phyloP scores from a whole-genome alignment of 1,140 invertebrate genomes.

The Varroa destructor region DNA sequence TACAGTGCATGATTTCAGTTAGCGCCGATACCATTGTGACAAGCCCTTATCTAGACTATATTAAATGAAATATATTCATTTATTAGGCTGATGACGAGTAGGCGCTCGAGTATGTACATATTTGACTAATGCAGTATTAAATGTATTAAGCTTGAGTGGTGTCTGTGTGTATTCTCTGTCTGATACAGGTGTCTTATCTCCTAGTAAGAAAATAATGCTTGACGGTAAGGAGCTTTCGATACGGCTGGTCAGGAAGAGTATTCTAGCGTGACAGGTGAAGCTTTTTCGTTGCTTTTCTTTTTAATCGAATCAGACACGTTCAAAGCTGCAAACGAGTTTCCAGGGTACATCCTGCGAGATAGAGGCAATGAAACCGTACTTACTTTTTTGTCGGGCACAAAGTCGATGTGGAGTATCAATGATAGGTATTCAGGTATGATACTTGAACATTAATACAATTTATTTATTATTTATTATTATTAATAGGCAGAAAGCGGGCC shows the following conservation, averaged over 20 bases:
- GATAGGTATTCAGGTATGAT: conserved; percentile 37
- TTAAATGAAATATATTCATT: too few species aligned
- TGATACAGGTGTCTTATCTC: too few species aligned
- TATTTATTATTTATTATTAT: background rate
- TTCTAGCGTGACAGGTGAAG: conserved; percentile 42
- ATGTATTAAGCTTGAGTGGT: too few species aligned
- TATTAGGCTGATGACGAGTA: too few species aligned
- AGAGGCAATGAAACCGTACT: conserved; percentile 39
- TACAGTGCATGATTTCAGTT: too few species aligned
- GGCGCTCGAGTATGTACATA: too few species aligned
- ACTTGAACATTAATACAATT: background rate
- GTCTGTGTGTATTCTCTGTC: too few species aligned
- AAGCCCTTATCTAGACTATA: too few species aligned
- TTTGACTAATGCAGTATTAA: too few species aligned
- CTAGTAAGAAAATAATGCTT: conserved; percentile 43
- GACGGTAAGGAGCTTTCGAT: conserved; percentile 45
- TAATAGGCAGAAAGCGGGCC: background rate
- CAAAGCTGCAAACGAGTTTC: conserved; percentile 37
- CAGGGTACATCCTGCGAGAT: conserved; percentile 42
- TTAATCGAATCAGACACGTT: conserved; percentile 42
- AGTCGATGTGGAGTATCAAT: conserved; percentile 40
- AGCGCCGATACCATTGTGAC: too few species aligned
- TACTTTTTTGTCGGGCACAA: conserved; percentile 42
- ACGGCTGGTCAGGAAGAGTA: conserved; percentile 46
- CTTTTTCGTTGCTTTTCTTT: conserved; percentile 43